phyloP scores from a whole-genome alignment of 1,140 invertebrate species.

The Trissolcus basalis region DNA sequence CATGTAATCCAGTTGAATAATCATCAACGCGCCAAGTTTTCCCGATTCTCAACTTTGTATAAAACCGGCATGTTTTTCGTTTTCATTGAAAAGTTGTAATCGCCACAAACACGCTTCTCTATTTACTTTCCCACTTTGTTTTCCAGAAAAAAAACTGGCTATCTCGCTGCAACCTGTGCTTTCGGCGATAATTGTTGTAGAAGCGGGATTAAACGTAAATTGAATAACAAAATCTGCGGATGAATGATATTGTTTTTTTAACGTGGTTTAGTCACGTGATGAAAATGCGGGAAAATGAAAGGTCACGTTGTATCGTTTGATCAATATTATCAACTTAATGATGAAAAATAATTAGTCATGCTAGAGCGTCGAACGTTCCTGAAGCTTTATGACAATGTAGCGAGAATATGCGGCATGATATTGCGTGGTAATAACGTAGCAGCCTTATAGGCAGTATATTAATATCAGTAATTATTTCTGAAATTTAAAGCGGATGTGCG shows the following conservation, averaged over 20 bases:
- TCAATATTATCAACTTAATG: constrained; percentile 34
- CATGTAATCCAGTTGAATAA: constrained; percentile 28
- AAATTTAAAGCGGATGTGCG: constrained; percentile 19
- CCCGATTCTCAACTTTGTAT: constrained; percentile 5
- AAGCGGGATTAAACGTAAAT: too few species aligned
- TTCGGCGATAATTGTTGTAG: too few species aligned
- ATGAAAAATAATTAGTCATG: constrained; percentile 50
- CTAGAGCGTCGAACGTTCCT: constrained; percentile 20
- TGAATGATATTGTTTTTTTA: too few species aligned
- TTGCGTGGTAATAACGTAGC: constrained; percentile 26
- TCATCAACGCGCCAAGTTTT: constrained; percentile 13
- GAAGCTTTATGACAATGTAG: constrained; percentile 25
- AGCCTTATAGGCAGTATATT: constrained; percentile 32
- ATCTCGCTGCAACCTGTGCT: too few species aligned
- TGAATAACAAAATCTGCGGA: too few species aligned
- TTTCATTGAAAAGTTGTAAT: constrained; percentile 13
- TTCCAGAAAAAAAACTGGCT: background rate
- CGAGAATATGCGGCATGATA: constrained; percentile 19
- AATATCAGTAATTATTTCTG: constrained; percentile 29
- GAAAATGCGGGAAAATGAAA: constrained; percentile 12
- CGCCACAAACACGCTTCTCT: background rate
- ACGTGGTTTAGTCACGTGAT: constrained; percentile 1
- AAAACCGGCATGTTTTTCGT: constrained; percentile 19
- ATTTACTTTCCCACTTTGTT: background rate
- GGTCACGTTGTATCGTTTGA: constrained; percentile 16